Base-by-base conservation (phyloP, 2,888 invertebrate genomes). In the Chrysotoxum bicinctum region DNA sequence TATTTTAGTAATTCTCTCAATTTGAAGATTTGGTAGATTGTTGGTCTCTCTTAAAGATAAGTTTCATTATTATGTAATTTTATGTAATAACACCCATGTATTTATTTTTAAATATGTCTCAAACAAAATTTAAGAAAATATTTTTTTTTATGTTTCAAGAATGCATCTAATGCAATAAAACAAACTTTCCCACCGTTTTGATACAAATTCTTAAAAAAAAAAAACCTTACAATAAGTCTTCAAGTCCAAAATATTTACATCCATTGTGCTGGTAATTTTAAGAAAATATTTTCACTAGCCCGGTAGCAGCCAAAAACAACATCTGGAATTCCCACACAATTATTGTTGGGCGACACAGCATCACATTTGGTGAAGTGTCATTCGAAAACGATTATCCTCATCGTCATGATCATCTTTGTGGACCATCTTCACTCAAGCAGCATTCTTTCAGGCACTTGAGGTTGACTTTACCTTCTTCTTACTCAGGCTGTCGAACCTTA, bases 321-420 rank as follows among this genome's bases (percentile, higher is more conserved):
- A 85, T 73, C 68, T 85, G 85, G 37, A 50, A 73, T 81, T 81
- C 81, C 81, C 84, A 80, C 84, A 74, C 62, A 62, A 7, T 69
- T 30, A 35, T 37, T 84, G 69, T 75, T 69, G 69, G 70, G 21
- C 74, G 35, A 79, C 74, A 78, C n/a, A 43, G 62, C 73, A 74
- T 78, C 83, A 69, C 79, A 83, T 79, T 80, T 60, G 74, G 66
- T 84, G 52, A 84, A 80, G 84, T 84, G 84, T 84, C 84, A 80
- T 84, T 84, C 80, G 75, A 84, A 84, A 84, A 79, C 75, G 80
- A 84, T 84, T 84, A 84, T 84, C 83, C 75, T 84, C 72, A 40
- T 56, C 79, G 74, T 74, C 54, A 21, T 62, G n/a, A n/a, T n/a
- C 62, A 66, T 66, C 35, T 50, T 32, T 35, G 35, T 79, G 79